Base-by-base conservation (phyloP, 2,888 invertebrate species). In the Stenodema calcarata region DNA sequence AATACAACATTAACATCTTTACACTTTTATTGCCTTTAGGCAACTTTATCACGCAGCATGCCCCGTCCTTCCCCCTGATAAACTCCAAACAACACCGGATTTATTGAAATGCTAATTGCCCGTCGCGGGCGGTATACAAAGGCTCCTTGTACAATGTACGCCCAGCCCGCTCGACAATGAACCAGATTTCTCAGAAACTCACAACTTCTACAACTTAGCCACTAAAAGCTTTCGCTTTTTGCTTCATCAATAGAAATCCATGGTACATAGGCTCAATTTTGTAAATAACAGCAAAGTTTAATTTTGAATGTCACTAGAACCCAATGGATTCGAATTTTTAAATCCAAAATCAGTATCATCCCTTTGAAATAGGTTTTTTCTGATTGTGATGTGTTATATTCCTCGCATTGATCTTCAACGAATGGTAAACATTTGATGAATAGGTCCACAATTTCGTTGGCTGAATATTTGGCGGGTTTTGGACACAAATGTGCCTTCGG, bases 1-100 rank as follows among this genome's bases (percentile, higher is more conserved):
- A 87, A 87, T 87, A 81, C 85, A 44, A 80, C 86, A 87, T 87
- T 87, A 87, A 87, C 87, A 87, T 87, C 87, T 87, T 86, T 83
- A 85, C 86, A 87, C 87, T 87, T 87, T 87, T 87, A 87, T 87
- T 87, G 87, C 87, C 86, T 86, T 80, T 82, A 82, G 81, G 81
- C 86, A 86, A 86, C 86, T 86, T 86, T 86, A 86, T 86, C 86
- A 73, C 75, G 70, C 75, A 41, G 86, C 79, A 79, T 30, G 27
- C 79, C 62, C 79, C 69, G 35, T 28, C 62, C 78, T 54, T 82
- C 86, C 42, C 86, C 35, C 86, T 86, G 86, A 86, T 86, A 86
- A 86, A 86, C 86, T 86, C 86, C 86, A 80, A 86, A 86, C 86
- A 82, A 82, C 86, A 82, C 86, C 86, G 86, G 86, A 86, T 86